Conservation (phyloP, 2,888 invertebrate genomes). For the Acanthosoma haemorrhoidale region DNA sequence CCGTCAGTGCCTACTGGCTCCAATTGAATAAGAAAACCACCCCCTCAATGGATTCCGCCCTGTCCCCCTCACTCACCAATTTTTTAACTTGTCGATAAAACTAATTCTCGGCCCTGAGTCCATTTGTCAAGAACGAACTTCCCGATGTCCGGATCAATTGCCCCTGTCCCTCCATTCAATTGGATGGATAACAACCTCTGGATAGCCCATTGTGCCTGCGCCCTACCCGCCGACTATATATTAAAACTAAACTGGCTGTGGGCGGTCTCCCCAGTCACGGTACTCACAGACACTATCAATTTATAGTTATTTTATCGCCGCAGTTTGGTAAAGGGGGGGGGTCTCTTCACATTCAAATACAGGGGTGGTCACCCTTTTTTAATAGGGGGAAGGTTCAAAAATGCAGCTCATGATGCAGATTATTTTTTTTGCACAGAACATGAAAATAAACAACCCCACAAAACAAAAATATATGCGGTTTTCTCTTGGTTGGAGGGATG, state of each 20-base stretch:
- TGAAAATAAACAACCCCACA: too few relatives aligned
- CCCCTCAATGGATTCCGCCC: neutral
- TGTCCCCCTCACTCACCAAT: slow-evolving; percentile 18
- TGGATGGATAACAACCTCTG: neutral
- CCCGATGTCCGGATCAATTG: neutral
- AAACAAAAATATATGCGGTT: too few relatives aligned
- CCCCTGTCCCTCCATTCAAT: slow-evolving; percentile 1
- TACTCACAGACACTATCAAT: neutral
- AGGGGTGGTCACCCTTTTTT: too few relatives aligned
- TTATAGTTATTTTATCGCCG: neutral
- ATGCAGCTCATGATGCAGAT: too few relatives aligned
- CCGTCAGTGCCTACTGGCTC: too few relatives aligned
- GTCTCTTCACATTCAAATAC: neutral
- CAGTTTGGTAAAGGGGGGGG: neutral
- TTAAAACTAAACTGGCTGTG: neutral
- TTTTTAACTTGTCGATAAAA: slow-evolving; percentile 29
- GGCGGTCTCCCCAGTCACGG: too few relatives aligned
- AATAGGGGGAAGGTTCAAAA: too few relatives aligned
- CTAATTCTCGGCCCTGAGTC: slow-evolving; percentile 21
- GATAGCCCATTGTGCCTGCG: too few relatives aligned
- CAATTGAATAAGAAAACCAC: neutral
- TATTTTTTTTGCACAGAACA: too few relatives aligned
- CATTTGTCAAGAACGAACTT: slow-evolving; percentile 14
- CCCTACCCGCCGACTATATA: neutral
- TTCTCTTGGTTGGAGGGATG: too few relatives aligned